Percentiles rank a stretch among this genome's conserved stretches.
Evolutionary conservation across 2,888 invertebrate species (phyloP).

Genomic region (Tipula vernalis): DNA sequence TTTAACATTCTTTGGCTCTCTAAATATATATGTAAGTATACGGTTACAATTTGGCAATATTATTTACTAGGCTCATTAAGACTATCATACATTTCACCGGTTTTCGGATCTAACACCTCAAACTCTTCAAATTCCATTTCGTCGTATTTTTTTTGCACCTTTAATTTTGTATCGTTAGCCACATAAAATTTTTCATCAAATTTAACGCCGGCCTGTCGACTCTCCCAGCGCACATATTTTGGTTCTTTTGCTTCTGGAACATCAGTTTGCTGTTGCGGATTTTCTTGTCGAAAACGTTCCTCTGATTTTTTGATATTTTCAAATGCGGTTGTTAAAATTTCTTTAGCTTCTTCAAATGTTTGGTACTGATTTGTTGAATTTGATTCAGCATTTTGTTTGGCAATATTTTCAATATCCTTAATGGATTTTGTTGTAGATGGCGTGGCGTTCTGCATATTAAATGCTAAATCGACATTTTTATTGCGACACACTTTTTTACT

Average conservation of each 20-base stretch:
- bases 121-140: constrained; percentile 81
- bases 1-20: constrained; percentile 4
- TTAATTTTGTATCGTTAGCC: constrained; percentile 47
- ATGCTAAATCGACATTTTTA: constrained; percentile 37
- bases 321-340: neutral
- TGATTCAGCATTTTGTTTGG: constrained; percentile 6
- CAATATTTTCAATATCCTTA: neutral
- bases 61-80: constrained; percentile 29
- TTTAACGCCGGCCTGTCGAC: constrained; percentile 17
- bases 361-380: neutral
- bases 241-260: neutral
- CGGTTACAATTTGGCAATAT: neutral
- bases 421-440: neutral
- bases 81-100: constrained; percentile 41
- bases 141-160: constrained; percentile 51
- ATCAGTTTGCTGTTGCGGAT: constrained; percentile 5
- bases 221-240: constrained; percentile 12
- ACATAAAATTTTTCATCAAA: constrained; percentile 48
- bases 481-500: constrained; percentile 31
- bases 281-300: neutral
- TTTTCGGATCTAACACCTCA: constrained; percentile 47
- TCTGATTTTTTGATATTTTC: neutral
- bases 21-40: neutral
- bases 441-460: constrained; percentile 22
- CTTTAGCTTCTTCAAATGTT: constrained; percentile 9